A percentile compares a stretch with the other conserved stretches of the same genome.
phyloP scores from a whole-genome alignment of 2,113 vertebrate genomes.

The Ptilonorhynchus violaceus region DNA sequence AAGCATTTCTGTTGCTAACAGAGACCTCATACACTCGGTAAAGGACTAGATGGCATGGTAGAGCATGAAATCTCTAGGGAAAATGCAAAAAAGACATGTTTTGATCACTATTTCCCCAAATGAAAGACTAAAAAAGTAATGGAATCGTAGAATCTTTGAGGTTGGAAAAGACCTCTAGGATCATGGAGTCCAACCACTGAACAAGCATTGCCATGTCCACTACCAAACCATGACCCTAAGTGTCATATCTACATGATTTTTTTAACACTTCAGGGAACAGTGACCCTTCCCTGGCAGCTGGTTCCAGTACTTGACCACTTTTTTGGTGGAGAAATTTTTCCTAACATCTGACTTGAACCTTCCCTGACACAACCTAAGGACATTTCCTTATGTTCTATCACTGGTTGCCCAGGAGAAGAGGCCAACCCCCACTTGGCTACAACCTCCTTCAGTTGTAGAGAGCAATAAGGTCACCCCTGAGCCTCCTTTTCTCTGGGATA shows the following conservation, averaged over 20 bases:
- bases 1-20: background rate
- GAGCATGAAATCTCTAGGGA: background rate
- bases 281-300: background rate
- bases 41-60: background rate
- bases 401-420: background rate
- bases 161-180: background rate
- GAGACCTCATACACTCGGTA: background rate
- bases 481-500: background rate
- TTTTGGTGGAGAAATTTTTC: background rate
- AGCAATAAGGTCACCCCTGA: background rate
- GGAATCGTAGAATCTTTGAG: background rate
- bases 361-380: background rate
- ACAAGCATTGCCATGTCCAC: background rate
- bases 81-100: background rate
- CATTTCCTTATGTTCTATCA: background rate
- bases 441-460: background rate
- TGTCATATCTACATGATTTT: background rate
- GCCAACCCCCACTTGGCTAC: background rate
- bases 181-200: background rate
- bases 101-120: background rate
- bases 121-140: background rate
- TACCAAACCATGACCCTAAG: background rate
- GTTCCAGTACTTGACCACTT: rapidly evolving
- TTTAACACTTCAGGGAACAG: background rate
- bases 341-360: background rate